Evolutionary conservation across 2,113 vertebrate species (phyloP), one percentile per base, ranked within the genome.

Genomic region (Chaetodon trifascialis): DNA sequence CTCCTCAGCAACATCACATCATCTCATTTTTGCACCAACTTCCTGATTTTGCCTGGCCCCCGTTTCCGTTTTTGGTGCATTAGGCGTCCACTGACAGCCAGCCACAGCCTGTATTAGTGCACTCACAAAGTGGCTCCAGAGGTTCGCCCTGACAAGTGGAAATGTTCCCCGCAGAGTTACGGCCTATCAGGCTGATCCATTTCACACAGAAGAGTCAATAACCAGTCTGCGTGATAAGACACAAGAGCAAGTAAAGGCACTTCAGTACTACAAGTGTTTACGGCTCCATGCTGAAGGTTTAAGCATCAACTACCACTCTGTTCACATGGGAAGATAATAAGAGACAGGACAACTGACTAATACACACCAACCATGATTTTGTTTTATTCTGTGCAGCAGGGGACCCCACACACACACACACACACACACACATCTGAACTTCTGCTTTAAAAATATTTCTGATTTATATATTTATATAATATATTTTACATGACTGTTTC

Each of bases 131-230:
- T 85, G 79, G 72, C 82, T 86, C 65, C 72, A 69, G 87, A 91
- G 86, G 84, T 88, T 80, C 83, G 80, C 81, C 83, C 46, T 88
- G 81, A 86, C 85, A 85, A 85, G 83, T 88, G 85, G 83, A 83
- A 86, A 83, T 82, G 78, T 86, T 92, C 90, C 88, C 91, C 73
- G 79, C 67, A 65, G 89, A 89, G 89, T 82, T 79, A 82, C 14
- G 3, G 79, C 78, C 87, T 81, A 81, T 87, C 85, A 86, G 76
- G 16, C 71, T 63, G 78, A 91, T 93, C 83, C 90, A 92, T 91
- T 92, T 91, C 89, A 90, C 87, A 85, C 80, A 42, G 59, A 82
- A 49, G 75, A 79, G 92, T 93, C 91, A 92, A 87, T 88, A 85
- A 86, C 80, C 34, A 88, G 70, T 52, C 73, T 66, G 59, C 25